phyloP scores from a whole-genome alignment of 2,797 vertebrate genomes.

The Sebastes kiyomatsui region DNA sequence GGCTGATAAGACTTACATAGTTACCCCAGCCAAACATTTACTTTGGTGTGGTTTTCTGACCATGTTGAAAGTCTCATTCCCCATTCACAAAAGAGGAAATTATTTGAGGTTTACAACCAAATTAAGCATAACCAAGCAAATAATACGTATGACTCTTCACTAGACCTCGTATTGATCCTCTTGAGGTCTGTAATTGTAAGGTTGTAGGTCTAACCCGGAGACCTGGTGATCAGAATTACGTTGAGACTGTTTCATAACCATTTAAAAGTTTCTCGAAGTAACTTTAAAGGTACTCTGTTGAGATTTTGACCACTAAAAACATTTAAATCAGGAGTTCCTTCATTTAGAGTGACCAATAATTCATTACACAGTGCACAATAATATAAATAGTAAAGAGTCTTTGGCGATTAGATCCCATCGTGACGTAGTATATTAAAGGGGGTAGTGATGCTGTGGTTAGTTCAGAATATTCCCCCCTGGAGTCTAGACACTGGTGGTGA shows the following conservation, averaged over 20 bases:
- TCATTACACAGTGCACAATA: too few relatives aligned
- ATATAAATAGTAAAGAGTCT: too few relatives aligned
- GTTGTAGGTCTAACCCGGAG: neutral
- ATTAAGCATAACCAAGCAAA: neutral
- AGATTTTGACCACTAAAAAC: neutral
- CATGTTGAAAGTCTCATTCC: neutral
- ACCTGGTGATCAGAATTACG: too few relatives aligned
- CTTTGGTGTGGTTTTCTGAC: neutral
- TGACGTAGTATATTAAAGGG: too few relatives aligned
- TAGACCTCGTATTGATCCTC: neutral
- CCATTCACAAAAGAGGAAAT: neutral
- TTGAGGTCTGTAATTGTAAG: neutral
- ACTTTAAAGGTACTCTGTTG: neutral
- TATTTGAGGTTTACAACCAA: neutral
- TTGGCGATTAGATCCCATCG: too few relatives aligned
- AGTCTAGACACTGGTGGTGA: too few relatives aligned
- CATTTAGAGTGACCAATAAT: too few relatives aligned
- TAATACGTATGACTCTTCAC: neutral
- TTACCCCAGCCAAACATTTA: neutral
- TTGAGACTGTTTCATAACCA: too few relatives aligned
- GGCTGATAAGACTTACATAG: neutral
- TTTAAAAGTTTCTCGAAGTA: too few relatives aligned
- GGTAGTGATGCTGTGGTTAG: too few relatives aligned
- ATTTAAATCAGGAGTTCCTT: too few relatives aligned
- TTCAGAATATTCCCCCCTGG: too few relatives aligned